These are phyloP conservation scores for Lucifuga dentata DNA, from an alignment of 2,113 vertebrate species.

Conservation along the genomic window DNA sequence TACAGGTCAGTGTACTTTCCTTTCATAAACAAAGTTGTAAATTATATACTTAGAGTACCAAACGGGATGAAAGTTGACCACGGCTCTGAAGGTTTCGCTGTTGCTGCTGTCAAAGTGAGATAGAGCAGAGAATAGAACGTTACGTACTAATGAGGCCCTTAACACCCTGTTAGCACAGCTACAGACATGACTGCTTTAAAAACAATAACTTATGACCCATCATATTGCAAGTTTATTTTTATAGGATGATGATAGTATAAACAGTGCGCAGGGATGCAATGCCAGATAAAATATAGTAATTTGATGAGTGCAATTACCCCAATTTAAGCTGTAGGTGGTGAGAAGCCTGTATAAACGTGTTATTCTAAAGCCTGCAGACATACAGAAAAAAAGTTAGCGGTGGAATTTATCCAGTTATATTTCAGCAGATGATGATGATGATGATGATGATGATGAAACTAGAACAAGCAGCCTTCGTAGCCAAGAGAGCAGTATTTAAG, in stretches of 20 bases:
- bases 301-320: slow-evolving; percentile 59
- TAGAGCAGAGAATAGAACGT: slow-evolving; percentile 32
- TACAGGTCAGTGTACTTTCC: slow-evolving; percentile 1
- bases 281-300: slow-evolving; percentile 64
- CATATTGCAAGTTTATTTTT: slow-evolving; percentile 33
- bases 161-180: slow-evolving; percentile 44
- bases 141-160: slow-evolving; percentile 26
- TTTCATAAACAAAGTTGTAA: slow-evolving; percentile 24
- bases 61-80: background rate
- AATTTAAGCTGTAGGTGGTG: slow-evolving; percentile 47
- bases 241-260: slow-evolving; percentile 13
- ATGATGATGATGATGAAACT: too few relatives aligned
- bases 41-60: slow-evolving; percentile 2
- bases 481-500: too few relatives aligned
- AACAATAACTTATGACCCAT: slow-evolving; percentile 51
- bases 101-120: slow-evolving; percentile 42
- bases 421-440: too few relatives aligned
- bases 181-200: slow-evolving; percentile 50
- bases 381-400: slow-evolving; percentile 14
- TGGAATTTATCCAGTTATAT: slow-evolving; percentile 15
- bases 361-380: slow-evolving; percentile 36
- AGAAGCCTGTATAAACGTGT: slow-evolving; percentile 58
- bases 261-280: background rate
- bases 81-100: background rate
- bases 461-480: too few relatives aligned